Percentiles rank a stretch among this genome's conserved stretches.
These are phyloP conservation scores for Schizaphis graminum DNA, from an alignment of 2,888 invertebrate genomes.

Conservation along the genomic window DNA sequence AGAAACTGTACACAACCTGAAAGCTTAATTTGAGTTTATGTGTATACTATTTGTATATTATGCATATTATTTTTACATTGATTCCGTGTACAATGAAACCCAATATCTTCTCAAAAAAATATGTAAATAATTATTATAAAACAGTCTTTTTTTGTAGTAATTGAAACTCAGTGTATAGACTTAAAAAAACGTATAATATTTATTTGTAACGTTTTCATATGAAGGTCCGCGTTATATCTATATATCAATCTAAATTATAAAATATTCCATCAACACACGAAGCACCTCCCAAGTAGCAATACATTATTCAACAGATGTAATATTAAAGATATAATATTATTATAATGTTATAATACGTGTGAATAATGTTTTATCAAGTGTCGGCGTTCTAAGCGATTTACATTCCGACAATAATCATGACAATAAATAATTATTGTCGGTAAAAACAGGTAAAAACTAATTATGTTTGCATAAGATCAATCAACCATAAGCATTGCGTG, in stretches of 20 bases:
- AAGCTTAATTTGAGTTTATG: slow-evolving; percentile 39
- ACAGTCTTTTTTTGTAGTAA: slow-evolving; percentile 8
- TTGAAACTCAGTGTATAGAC: not conserved
- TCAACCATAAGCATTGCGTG: not conserved
- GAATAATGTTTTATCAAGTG: slow-evolving; percentile 25
- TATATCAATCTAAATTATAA: slow-evolving; percentile 33
- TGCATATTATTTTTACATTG: not conserved
- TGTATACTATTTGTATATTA: not conserved
- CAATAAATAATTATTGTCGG: not conserved
- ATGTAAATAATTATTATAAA: slow-evolving; percentile 12
- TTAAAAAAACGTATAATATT: not conserved
- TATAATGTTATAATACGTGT: not conserved
- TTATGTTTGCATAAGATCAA: not conserved
- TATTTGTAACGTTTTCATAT: slow-evolving; percentile 7
- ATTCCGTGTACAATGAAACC: slow-evolving; percentile 8
- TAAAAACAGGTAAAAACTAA: not conserved
- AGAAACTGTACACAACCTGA: slow-evolving; percentile 16
- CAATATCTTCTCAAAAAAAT: not conserved
- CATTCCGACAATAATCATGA: not conserved
- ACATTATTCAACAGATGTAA: slow-evolving; percentile 57
- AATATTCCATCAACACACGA: slow-evolving; percentile 54
- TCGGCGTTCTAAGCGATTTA: not conserved
- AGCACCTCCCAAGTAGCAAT: slow-evolving; percentile 59
- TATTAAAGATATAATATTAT: slow-evolving; percentile 20
- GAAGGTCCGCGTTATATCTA: slow-evolving; percentile 3